Percentiles rank a stretch among this genome's conserved stretches.
Conservation (phyloP, 1,140 invertebrate genomes). For the Rhynchophorus ferrugineus region DNA sequence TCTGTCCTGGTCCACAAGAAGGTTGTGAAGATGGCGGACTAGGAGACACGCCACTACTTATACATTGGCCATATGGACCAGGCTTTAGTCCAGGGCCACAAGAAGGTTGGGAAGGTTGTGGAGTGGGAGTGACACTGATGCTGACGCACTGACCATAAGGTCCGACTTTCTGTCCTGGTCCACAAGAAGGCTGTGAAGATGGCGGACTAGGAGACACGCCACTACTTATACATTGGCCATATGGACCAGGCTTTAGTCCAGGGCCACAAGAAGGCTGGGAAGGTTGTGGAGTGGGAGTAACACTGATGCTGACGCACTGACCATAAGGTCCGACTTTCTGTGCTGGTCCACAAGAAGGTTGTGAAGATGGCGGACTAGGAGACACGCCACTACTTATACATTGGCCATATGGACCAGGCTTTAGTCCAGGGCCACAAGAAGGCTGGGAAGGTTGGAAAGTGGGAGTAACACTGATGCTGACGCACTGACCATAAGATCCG, state of each 20-base stretch:
- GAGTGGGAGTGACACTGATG: neutral
- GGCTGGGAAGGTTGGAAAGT: no score
- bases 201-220: neutral
- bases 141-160: neutral
- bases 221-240: neutral
- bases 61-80: neutral
- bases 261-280: neutral
- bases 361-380: neutral
- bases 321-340: neutral
- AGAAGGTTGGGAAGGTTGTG: no score
- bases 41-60: neutral
- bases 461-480: neutral
- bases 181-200: neutral
- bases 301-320: neutral
- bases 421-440: neutral
- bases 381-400: neutral
- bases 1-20: neutral
- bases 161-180: neutral
- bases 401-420: neutral
- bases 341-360: neutral
- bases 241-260: neutral
- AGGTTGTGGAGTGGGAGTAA: neutral
- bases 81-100: neutral
- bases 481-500: neutral
- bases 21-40: neutral